phyloP scores from a whole-genome alignment of 2,113 vertebrate genomes.

The Pollimyrus isidori region DNA sequence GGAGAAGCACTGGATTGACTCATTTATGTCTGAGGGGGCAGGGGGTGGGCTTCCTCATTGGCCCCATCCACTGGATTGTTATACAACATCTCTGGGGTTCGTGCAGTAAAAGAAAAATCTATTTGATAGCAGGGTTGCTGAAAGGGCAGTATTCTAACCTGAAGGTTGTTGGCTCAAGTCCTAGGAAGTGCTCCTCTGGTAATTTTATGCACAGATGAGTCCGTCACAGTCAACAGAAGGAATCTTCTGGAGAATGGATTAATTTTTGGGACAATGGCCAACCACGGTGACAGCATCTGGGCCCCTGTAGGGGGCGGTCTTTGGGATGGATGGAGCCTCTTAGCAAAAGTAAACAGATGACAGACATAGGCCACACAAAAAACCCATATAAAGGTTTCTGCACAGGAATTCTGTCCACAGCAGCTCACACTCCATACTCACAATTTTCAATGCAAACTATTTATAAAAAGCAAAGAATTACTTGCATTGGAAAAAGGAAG shows the following conservation, averaged over 20 bases:
- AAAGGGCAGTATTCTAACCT: background rate
- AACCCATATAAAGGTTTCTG: background rate
- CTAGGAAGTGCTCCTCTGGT: background rate
- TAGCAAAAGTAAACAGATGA: background rate
- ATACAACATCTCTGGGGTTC: background rate
- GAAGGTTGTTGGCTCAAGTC: background rate
- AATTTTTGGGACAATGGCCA: too few species aligned
- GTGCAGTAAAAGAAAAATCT: background rate
- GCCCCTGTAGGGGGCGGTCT: background rate
- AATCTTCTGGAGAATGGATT: background rate
- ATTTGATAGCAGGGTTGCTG: background rate
- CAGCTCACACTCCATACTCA: background rate
- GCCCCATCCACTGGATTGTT: background rate
- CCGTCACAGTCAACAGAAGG: background rate
- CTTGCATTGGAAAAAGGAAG: background rate
- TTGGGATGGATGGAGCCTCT: background rate
- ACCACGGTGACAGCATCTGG: background rate
- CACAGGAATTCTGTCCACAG: background rate
- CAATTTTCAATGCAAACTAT: background rate
- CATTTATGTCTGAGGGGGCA: background rate
- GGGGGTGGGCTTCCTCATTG: background rate
- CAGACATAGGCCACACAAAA: background rate
- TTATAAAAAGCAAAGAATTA: background rate
- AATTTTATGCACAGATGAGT: background rate
- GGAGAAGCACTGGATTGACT: background rate